Evolutionary conservation across 2,888 invertebrate species (phyloP), one percentile per base, ranked within the genome.

Genomic region (Hypsopygia costalis): DNA sequence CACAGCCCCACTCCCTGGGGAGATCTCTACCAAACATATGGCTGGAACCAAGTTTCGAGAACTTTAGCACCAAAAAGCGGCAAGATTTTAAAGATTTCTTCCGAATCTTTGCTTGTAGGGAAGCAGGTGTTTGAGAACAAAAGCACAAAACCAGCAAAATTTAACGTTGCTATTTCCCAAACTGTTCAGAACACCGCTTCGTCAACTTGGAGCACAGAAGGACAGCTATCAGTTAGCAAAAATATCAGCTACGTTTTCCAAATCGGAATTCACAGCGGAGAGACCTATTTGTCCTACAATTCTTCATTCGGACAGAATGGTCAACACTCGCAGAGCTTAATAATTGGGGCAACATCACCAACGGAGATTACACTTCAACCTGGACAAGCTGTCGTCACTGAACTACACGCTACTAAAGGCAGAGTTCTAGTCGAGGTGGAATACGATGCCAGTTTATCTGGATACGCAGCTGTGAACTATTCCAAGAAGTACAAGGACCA

Each of bases 1-100:
- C 49, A 41, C 7, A 61, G 59, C 36, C 64, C 64, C 0, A 69
- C 68, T 0, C 65, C 64, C 0, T 67, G 58, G 59, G 62, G 62
- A 0, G 67, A 67, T 34, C 43, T 68, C 0, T 65, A 55, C 51
- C 41, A 38, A 21, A 50, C 49, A 1, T 55, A 58, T 35, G 49
- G 47, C 34, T 66, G 62, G 64, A 12, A 46, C 3, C 57, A 59
- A 27, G 55, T 63, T 0, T 38, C 36, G 3, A 58, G 61, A 27
- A 55, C 49, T 1, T 32, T 64, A 3, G 22, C 22, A 0, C 63
- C 62, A 0, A 53, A 31, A 7, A 48, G 41, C 11, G 57, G 52
- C 0, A 36, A 38, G 0, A 44, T 63, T 27, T 21, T 68, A 2
- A 43, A 7, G 0, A 9, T 44, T 11, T 10, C 25, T 0, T 37